Evolutionary conservation across 2,888 invertebrate genomes (phyloP).

Genomic region (Carcina quercana): DNA sequence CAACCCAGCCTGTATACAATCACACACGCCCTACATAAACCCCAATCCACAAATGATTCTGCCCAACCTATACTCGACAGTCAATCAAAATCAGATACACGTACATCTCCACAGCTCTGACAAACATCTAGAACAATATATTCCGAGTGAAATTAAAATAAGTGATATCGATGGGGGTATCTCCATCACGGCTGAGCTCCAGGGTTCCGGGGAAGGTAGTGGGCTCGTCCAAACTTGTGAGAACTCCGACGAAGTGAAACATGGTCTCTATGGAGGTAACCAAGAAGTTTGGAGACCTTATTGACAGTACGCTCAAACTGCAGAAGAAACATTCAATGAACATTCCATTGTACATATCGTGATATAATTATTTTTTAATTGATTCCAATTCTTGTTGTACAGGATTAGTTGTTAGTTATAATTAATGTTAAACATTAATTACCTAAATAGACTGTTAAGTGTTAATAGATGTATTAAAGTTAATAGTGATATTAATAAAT

Average conservation of each 20-base stretch:
- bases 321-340: conserved; percentile 24
- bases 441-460: conserved; percentile 54
- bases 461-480: conserved; percentile 47
- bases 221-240: conserved; percentile 70
- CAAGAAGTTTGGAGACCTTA: conserved; percentile 86
- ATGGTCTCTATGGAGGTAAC: conserved; percentile 47
- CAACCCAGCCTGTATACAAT: conserved; percentile 63
- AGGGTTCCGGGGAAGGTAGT: conserved; percentile 59
- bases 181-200: conserved; percentile 67
- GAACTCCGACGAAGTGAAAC: conserved; percentile 69
- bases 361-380: conserved; percentile 45
- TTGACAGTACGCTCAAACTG: conserved; percentile 58
- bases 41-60: conserved; percentile 82
- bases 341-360: conserved; percentile 65
- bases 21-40: conserved; percentile 76
- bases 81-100: conserved; percentile 91
- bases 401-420: conserved; percentile 18
- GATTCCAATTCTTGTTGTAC: conserved; percentile 22
- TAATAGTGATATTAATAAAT: conserved; percentile 25
- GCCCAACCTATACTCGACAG: conserved; percentile 87
- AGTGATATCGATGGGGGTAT: conserved; percentile 75
- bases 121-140: conserved; percentile 75
- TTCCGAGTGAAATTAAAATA: conserved; percentile 75
- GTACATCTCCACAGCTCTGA: conserved; percentile 83
- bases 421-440: conserved; percentile 71